phyloP scores from a whole-genome alignment of 2,888 invertebrate genomes.

The Graphium colonna region DNA sequence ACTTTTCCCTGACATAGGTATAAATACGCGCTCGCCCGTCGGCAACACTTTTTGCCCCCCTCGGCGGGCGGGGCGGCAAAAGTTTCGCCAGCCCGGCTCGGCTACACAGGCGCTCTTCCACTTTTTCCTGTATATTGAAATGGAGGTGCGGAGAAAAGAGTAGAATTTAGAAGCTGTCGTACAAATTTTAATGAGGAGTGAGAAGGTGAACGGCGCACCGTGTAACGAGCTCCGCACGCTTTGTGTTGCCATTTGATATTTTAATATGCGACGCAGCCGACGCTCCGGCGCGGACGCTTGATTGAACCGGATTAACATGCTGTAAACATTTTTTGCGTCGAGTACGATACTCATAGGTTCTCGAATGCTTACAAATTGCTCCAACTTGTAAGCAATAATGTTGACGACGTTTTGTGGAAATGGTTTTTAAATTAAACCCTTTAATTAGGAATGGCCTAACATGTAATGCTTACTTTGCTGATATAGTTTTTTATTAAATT shows the following conservation, averaged over 20 bases:
- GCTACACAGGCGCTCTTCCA: conserved; percentile 77
- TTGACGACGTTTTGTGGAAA: too few relatives aligned
- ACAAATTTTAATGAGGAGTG: conserved; percentile 79
- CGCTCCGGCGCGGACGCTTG: conserved; percentile 36
- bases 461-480: too few relatives aligned
- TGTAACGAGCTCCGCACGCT: conserved; percentile 55
- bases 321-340: conserved; percentile 30
- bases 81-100: conserved; percentile 74
- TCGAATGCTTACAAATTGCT: too few relatives aligned
- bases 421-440: too few relatives aligned
- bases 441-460: too few relatives aligned
- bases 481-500: too few relatives aligned
- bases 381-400: too few relatives aligned
- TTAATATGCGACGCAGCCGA: conserved; percentile 41
- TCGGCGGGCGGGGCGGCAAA: conserved; percentile 64
- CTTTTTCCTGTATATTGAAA: conserved; percentile 80
- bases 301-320: conserved; percentile 31
- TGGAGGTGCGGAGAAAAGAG: conserved; percentile 79
- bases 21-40: conserved; percentile 71
- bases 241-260: conserved; percentile 43
- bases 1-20: conserved; percentile 78
- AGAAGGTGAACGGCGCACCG: conserved; percentile 59
- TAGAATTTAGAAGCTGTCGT: conserved; percentile 78
- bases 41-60: conserved; percentile 79
- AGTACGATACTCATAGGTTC: too few relatives aligned